Evolutionary conservation across 2,888 invertebrate species (phyloP).

Genomic region (Lepidocyrtoides sp.): DNA sequence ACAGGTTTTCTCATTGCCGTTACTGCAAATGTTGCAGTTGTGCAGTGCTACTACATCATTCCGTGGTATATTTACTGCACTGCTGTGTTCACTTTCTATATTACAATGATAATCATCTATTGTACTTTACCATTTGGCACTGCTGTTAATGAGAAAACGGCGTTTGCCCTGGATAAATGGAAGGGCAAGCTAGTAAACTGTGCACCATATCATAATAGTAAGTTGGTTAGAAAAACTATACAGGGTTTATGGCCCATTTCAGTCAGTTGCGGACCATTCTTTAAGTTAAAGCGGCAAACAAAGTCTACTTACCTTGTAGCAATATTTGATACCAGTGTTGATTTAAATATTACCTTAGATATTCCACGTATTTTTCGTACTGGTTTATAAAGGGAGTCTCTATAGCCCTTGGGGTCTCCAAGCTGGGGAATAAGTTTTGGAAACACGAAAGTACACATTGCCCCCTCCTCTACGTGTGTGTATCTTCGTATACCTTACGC

Average conservation of each 20-base stretch:
- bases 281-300: slow-evolving; percentile 2
- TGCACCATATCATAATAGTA: neutral
- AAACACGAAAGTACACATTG: too few relatives aligned
- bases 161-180: neutral
- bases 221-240: neutral
- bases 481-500: too few relatives aligned
- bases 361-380: neutral
- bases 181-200: neutral
- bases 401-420: too few relatives aligned
- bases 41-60: slow-evolving; percentile 6
- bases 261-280: slow-evolving; percentile 6
- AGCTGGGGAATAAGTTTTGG: too few relatives aligned
- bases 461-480: too few relatives aligned
- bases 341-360: slow-evolving; percentile 12
- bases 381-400: neutral
- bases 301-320: slow-evolving; percentile 10
- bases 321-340: neutral
- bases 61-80: slow-evolving; percentile 8
- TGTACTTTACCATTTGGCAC: slow-evolving; percentile 47
- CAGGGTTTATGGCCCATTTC: neutral
- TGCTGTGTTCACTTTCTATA: neutral
- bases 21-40: neutral
- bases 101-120: slow-evolving; percentile 28
- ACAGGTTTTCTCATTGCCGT: slow-evolving; percentile 21
- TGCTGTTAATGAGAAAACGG: slow-evolving; percentile 38